Percentiles rank a stretch among this genome's conserved stretches.
These are phyloP conservation scores for Gnathonemus longibarbis DNA, from an alignment of 2,113 vertebrate species.

Conservation along the genomic window DNA sequence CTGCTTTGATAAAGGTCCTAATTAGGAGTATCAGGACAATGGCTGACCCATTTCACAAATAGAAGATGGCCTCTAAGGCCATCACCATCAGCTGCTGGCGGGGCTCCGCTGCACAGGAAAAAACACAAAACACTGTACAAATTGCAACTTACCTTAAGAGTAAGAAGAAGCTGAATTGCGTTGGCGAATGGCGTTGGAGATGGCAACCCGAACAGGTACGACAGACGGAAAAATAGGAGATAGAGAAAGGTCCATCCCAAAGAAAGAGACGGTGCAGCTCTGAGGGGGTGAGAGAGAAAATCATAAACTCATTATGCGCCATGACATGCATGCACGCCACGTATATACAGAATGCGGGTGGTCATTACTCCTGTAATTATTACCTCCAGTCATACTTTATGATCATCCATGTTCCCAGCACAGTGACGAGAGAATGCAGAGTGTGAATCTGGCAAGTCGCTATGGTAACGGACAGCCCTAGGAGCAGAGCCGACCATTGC, in stretches of 20 bases:
- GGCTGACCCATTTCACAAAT: background rate
- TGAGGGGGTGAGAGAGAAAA: constrained; percentile 31
- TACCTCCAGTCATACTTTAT: constrained; percentile 71
- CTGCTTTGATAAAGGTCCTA: background rate
- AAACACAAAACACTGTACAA: background rate
- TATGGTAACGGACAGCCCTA: constrained; percentile 66
- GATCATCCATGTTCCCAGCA: constrained; percentile 78
- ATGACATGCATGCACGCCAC: background rate
- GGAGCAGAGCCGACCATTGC: constrained; percentile 62
- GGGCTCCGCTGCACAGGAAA: background rate
- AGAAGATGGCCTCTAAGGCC: background rate
- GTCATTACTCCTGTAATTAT: constrained; percentile 22
- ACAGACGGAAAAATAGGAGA: constrained; percentile 77
- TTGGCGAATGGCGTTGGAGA: constrained; percentile 75
- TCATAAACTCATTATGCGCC: background rate
- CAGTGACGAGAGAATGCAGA: constrained; percentile 75
- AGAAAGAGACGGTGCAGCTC: constrained; percentile 66
- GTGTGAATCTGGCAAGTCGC: constrained; percentile 71
- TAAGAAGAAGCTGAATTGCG: constrained; percentile 78
- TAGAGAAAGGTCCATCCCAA: constrained; percentile 82
- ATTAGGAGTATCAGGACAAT: background rate
- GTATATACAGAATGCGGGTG: background rate
- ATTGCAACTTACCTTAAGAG: constrained; percentile 68
- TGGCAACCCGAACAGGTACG: constrained; percentile 64
- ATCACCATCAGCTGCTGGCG: background rate